Percentiles rank a stretch among this genome's conserved stretches.
These are phyloP conservation scores for Cuniculus paca DNA, from an alignment of 2,797 vertebrate genomes.

Conservation along the genomic window DNA sequence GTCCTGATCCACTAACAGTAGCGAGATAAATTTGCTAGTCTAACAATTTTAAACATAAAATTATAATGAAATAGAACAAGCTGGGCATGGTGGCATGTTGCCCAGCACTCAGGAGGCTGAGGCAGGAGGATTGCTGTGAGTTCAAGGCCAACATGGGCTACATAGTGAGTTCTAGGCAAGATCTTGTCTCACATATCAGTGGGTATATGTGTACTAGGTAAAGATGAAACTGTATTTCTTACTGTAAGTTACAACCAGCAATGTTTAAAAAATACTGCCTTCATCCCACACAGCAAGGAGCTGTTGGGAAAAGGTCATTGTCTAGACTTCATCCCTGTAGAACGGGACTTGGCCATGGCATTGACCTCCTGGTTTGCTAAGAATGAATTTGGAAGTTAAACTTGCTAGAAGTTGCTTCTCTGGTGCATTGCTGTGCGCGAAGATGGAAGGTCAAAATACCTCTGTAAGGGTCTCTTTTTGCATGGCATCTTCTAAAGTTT, in stretches of 20 bases:
- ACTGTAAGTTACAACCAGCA: not conserved
- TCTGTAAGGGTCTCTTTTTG: not conserved
- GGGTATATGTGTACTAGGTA: not conserved
- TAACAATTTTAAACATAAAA: not conserved
- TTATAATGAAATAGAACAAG: not conserved
- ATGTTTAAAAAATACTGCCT: not conserved
- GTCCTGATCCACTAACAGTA: not conserved
- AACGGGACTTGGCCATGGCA: not conserved
- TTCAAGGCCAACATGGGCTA: not conserved
- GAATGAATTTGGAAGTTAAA: not conserved
- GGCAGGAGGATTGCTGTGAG: not conserved
- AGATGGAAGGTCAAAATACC: not conserved
- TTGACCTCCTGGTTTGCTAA: not conserved
- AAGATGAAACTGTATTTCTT: slow-evolving; percentile 33
- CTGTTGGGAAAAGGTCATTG: not conserved
- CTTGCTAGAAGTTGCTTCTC: not conserved
- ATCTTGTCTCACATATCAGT: not conserved
- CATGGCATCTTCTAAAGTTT: not conserved
- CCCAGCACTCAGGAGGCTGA: not conserved
- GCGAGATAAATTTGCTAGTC: not conserved
- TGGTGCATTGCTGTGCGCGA: not conserved
- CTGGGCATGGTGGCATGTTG: not conserved
- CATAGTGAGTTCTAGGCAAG: not conserved
- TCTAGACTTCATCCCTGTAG: not conserved
- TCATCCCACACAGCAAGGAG: not conserved